A percentile compares a stretch with the other conserved stretches of the same genome.
Conservation (phyloP, 1,140 invertebrate genomes). For the Calosoma granatense region DNA sequence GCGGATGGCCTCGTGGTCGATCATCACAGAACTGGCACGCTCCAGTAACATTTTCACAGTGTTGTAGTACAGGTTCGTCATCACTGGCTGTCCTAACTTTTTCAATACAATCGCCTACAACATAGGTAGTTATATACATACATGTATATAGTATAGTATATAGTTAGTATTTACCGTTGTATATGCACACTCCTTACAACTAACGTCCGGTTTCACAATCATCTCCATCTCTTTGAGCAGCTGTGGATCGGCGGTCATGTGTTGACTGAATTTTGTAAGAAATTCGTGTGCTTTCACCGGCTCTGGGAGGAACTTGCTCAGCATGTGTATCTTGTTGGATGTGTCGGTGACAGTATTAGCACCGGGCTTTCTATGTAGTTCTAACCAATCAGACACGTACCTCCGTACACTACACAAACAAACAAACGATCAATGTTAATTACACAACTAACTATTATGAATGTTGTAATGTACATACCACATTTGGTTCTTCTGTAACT, state of each 20-base stretch:
- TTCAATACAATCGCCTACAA: conserved; percentile 65
- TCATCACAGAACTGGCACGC: conserved; percentile 88
- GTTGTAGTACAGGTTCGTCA: conserved; percentile 92
- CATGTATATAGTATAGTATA: neutral
- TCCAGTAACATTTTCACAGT: conserved; percentile 88
- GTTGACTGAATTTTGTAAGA: conserved; percentile 75
- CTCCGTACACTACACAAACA: conserved; percentile 55
- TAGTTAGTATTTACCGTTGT: conserved; percentile 46
- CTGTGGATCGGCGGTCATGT: conserved; percentile 67
- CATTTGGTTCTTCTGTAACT: conserved; percentile 87
- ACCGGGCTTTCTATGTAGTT: conserved; percentile 60
- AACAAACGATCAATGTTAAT: conserved; percentile 1
- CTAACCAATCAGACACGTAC: conserved; percentile 75
- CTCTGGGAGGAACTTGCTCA: conserved; percentile 76
- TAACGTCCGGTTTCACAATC: conserved; percentile 75
- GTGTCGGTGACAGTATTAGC: conserved; percentile 60
- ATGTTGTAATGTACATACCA: conserved; percentile 27
- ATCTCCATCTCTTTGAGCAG: conserved; percentile 77
- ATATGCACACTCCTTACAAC: conserved; percentile 82
- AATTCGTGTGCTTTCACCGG: conserved; percentile 88
- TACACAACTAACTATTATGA: neutral
- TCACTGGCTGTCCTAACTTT: conserved; percentile 84
- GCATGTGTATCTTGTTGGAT: conserved; percentile 36
- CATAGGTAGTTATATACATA: conserved; percentile 5
- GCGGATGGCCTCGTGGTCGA: conserved; percentile 77